Evolutionary conservation across 2,888 invertebrate genomes (phyloP).

Genomic region (Metacarcinus magister): DNA sequence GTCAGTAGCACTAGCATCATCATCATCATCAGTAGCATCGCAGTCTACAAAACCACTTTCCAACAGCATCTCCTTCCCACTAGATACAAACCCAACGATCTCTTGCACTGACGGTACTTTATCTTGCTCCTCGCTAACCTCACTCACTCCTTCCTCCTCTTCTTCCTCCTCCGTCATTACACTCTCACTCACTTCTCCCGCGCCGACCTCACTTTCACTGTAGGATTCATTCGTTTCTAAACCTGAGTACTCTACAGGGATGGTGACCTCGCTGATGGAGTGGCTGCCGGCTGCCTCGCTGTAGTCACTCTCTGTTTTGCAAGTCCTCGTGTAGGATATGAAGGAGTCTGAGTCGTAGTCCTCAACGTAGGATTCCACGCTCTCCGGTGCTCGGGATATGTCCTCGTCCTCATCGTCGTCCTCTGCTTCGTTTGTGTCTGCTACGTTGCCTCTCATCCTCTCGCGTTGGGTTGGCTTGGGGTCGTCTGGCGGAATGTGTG

Average conservation of each 20-base stretch:
- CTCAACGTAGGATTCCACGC: neutral
- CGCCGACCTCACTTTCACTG: conserved; percentile 45
- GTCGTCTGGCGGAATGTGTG: neutral
- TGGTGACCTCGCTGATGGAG: neutral
- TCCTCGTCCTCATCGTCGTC: neutral
- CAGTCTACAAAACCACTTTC: conserved; percentile 75
- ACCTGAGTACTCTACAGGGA: neutral
- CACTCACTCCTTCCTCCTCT: neutral
- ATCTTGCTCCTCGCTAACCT: neutral
- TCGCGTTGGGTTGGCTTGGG: neutral
- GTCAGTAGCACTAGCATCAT: neutral
- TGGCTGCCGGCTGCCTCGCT: neutral
- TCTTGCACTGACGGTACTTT: conserved; percentile 38
- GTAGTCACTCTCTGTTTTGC: neutral
- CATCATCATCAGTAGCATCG: conserved; percentile 54
- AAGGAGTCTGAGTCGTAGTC: conserved; percentile 63
- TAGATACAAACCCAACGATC: conserved; percentile 63
- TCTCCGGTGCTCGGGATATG: neutral
- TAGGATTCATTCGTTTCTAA: neutral
- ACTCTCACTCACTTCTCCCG: conserved; percentile 55
- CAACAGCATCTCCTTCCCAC: conserved; percentile 69
- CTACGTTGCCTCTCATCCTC: neutral
- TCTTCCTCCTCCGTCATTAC: conserved; percentile 38
- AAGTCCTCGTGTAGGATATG: conserved; percentile 35
- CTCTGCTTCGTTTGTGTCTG: neutral